phyloP scores from a whole-genome alignment of 1,140 invertebrate species.

The Drosophila orosa region DNA sequence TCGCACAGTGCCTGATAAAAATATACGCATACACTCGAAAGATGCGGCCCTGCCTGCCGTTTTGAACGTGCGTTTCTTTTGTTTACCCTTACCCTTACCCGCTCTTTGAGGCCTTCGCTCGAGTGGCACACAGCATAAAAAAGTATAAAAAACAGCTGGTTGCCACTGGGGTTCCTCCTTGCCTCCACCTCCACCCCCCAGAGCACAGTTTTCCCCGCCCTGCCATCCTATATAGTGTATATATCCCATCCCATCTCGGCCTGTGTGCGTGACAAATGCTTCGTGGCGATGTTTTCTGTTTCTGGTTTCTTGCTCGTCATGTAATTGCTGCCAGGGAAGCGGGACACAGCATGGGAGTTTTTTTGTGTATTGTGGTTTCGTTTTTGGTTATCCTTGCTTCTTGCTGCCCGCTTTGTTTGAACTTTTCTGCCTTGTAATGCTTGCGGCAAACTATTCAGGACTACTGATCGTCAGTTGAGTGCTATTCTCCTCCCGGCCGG shows the following conservation, averaged over 20 bases:
- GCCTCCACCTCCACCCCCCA: slow-evolving; percentile 6
- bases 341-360: slow-evolving; percentile 52
- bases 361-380: slow-evolving; percentile 32
- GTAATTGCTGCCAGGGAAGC: slow-evolving; percentile 61
- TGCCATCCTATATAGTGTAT: slow-evolving; percentile 8
- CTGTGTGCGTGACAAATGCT: slow-evolving; percentile 75
- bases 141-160: slow-evolving; percentile 70
- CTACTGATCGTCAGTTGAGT: slow-evolving; percentile 31
- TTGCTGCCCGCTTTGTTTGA: slow-evolving; percentile 19
- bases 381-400: slow-evolving; percentile 38
- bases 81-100: slow-evolving; percentile 65
- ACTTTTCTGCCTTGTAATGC: slow-evolving; percentile 31
- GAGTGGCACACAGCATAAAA: slow-evolving; percentile 49
- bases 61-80: slow-evolving; percentile 73
- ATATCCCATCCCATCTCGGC: slow-evolving; percentile 21
- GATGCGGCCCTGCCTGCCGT: slow-evolving; percentile 41
- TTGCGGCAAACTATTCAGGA: slow-evolving; percentile 9
- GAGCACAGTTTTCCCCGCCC: neutral
- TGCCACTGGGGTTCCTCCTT: slow-evolving; percentile 30
- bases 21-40: slow-evolving; percentile 76
- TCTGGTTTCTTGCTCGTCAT: slow-evolving; percentile 55
- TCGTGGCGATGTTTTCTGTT: slow-evolving; percentile 62
- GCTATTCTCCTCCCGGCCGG: slow-evolving; percentile 5
- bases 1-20: slow-evolving; percentile 72
- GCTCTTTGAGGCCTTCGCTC: slow-evolving; percentile 41